Percentiles rank a stretch among this genome's conserved stretches.
These are phyloP conservation scores for Burhinus oedicnemus DNA, from an alignment of 2,113 vertebrate genomes.

Conservation along the genomic window DNA sequence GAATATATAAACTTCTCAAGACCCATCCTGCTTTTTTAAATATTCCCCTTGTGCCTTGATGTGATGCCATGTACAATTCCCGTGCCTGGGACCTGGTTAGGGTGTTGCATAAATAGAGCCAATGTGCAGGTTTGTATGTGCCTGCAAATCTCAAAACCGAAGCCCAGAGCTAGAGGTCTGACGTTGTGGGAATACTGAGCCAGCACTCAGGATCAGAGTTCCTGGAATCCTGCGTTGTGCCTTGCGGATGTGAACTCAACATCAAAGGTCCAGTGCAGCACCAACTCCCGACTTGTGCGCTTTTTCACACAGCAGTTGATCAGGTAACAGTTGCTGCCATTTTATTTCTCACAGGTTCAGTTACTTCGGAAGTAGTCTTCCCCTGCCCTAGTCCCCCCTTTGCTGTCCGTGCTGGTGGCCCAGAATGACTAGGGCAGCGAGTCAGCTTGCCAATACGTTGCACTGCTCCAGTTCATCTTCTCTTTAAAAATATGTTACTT, in stretches of 20 bases:
- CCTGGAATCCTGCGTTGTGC: background rate
- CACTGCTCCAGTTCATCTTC: background rate
- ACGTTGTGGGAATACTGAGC: background rate
- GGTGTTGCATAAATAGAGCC: background rate
- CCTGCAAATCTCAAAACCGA: background rate
- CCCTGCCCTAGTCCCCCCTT: background rate
- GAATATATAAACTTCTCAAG: background rate
- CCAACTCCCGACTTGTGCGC: background rate
- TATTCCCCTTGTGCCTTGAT: background rate
- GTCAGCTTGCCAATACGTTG: too few relatives aligned
- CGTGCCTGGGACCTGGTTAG: background rate
- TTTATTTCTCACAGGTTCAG: background rate
- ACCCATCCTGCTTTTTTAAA: background rate
- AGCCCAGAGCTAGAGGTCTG: background rate
- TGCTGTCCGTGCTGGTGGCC: background rate
- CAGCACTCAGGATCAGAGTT: background rate
- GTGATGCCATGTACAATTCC: background rate
- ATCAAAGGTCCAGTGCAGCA: background rate
- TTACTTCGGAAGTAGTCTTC: background rate
- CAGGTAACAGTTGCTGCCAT: background rate
- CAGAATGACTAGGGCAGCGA: background rate
- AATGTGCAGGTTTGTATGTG: background rate
- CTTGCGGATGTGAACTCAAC: background rate
- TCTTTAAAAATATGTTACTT: background rate
- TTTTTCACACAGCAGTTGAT: background rate